phyloP scores from a whole-genome alignment of 37 sponge, comb jelly and placozoan genomes.

The Cliona cf. orientalis region DNA sequence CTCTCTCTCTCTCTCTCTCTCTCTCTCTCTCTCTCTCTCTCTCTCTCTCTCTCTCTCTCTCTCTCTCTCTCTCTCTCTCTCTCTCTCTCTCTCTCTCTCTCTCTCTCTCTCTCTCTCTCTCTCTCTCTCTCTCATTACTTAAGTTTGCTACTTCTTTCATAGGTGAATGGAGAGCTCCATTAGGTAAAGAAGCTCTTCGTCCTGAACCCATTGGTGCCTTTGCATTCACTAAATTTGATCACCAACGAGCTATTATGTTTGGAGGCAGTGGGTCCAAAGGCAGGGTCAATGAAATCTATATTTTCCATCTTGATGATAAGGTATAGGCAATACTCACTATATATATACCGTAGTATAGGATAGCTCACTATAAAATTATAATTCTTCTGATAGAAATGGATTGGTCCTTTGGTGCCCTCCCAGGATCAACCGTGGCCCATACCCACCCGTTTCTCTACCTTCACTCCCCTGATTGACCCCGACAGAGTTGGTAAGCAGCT shows the following conservation, averaged over 20 bases:
- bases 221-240: constrained; percentile 38
- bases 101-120: not conserved
- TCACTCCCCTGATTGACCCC: constrained; percentile 48
- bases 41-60: constrained; percentile 19
- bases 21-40: constrained; percentile 9
- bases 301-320: constrained; percentile 27
- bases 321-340: constrained; percentile 9
- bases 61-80: constrained; percentile 24
- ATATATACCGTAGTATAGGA: not conserved
- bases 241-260: constrained; percentile 45
- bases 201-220: constrained; percentile 33
- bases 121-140: not conserved
- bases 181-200: constrained; percentile 14
- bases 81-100: constrained; percentile 4
- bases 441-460: not conserved
- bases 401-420: not conserved
- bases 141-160: not conserved
- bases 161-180: constrained; percentile 44
- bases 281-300: constrained; percentile 7
- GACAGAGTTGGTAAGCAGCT: constrained; percentile 1
- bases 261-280: constrained; percentile 30
- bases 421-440: constrained; percentile 24
- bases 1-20: too few relatives aligned
- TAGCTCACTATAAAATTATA: not conserved
- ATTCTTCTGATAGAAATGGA: constrained; percentile 16